Conservation (phyloP, 2,888 invertebrate species). For the Zhengitettix transpicula region DNA sequence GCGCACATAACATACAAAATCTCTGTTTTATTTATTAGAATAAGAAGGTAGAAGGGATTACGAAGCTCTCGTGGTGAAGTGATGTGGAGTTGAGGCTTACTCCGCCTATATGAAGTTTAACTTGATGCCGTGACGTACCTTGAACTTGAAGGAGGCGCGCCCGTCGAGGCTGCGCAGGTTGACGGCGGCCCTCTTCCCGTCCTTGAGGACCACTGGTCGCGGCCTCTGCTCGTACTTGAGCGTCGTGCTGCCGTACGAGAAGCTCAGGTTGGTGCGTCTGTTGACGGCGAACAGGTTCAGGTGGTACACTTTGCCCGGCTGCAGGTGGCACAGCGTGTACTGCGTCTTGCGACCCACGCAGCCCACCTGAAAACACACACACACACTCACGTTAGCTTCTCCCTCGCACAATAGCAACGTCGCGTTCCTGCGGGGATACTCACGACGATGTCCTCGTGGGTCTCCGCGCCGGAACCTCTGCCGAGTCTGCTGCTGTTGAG, state of each 20-base stretch:
- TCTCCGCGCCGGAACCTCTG: not conserved
- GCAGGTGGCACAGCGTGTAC: conserved; percentile 29
- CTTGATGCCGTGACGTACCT: conserved; percentile 23
- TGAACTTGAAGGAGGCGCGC: conserved; percentile 35
- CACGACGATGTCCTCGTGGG: conserved; percentile 10
- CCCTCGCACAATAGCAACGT: not conserved
- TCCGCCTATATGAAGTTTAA: no score
- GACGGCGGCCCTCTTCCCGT: conserved; percentile 30
- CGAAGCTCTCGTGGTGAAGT: no score
- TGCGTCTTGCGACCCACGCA: conserved; percentile 33
- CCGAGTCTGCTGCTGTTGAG: conserved; percentile 4
- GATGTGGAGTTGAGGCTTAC: no score
- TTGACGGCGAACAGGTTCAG: conserved; percentile 37
- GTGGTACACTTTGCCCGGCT: conserved; percentile 30
- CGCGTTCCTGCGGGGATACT: not conserved
- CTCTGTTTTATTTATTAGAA: no score
- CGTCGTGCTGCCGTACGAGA: conserved; percentile 29
- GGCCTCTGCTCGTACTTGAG: conserved; percentile 23
- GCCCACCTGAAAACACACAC: conserved; percentile 17
- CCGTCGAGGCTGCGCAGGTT: conserved; percentile 34
- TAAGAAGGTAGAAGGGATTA: no score
- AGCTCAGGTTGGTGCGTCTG: conserved; percentile 30
- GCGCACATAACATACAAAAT: no score
- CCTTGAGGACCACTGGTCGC: conserved; percentile 26
- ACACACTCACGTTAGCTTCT: not conserved